phyloP scores from a whole-genome alignment of 2,888 invertebrate genomes.

The Drosophila anomelani region DNA sequence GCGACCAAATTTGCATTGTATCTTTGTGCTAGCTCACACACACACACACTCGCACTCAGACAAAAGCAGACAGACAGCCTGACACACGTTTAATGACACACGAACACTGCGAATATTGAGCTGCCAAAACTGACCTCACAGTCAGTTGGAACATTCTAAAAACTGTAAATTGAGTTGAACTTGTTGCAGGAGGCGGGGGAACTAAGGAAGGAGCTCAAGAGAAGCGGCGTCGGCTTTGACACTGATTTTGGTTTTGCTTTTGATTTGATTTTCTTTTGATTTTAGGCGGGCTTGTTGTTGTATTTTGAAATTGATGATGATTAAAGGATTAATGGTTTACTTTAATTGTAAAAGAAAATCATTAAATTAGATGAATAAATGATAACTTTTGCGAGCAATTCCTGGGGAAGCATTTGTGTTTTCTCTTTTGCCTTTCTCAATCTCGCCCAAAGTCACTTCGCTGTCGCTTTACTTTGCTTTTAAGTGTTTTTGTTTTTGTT shows the following conservation, averaged over 20 bases:
- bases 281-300: not conserved
- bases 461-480: slow-evolving; percentile 2
- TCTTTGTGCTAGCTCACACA: slow-evolving; percentile 29
- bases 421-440: slow-evolving; percentile 10
- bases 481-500: not conserved
- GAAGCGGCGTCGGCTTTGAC: slow-evolving; percentile 1
- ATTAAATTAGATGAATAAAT: not conserved
- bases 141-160: slow-evolving; percentile 36
- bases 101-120: slow-evolving; percentile 17
- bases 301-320: too few species aligned
- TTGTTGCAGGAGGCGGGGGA: slow-evolving; percentile 5
- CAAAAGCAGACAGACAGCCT: slow-evolving; percentile 10
- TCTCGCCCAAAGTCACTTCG: not conserved
- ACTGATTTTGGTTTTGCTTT: slow-evolving; percentile 14
- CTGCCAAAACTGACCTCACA: slow-evolving; percentile 45
- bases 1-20: slow-evolving; percentile 41
- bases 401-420: slow-evolving; percentile 8
- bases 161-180: slow-evolving; percentile 44
- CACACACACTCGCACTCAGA: not conserved
- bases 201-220: too few species aligned
- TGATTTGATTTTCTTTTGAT: not conserved
- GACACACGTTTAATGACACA: slow-evolving; percentile 13
- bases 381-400: not conserved
- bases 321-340: too few species aligned
- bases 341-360: not conserved